Base-by-base conservation (phyloP, 2,797 vertebrate genomes). In the Spizella passerina region DNA sequence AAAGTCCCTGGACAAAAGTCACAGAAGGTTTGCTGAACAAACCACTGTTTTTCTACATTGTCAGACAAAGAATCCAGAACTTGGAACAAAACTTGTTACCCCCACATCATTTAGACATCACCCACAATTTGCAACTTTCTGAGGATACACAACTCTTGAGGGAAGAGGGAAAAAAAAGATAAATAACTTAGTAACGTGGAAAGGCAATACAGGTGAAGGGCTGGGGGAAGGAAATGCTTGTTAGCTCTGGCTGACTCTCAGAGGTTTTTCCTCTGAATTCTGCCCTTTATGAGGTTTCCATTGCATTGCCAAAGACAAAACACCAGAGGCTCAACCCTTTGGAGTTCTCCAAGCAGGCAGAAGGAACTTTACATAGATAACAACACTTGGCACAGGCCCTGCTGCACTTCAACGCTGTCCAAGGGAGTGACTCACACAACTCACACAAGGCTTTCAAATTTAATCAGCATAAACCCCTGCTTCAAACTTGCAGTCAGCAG, bases 301-400 rank as follows among this genome's bases (percentile, higher is more conserved):
- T 38, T 43, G 32, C 4, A 32, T 6, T 53, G 64, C 69, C 66
- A 86, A 84, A 57, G 23, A 59, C 2, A 9, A 72, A 93, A 52
- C 60, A 91, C 39, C 53, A 87, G 38, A 84, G 26, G 66, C 68
- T 87, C 1, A 2, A 39, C 50, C 63, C 70, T 80, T 30, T 46
- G 24, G 64, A 89, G 43, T 14, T 76, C 66, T 86, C 72, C 69
- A 60, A 70, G 55, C 7, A 59, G 36, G 57, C 66, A 77, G 47
- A 73, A 89, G 82, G 26, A 77, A 70, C 55, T 78, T 87, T 10
- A 57, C 46, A 44, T 0, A 85, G 79, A 86, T 75, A 91, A 78
- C 53, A 89, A 50, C 36, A 87, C 32, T 4, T 85, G 82, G 91
- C 91, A 94, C 55, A 69, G 47, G 63, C 65, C 30, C 29, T 84